Conservation (phyloP, 2,797 vertebrate genomes). For the Sebastes kiyomatsui region DNA sequence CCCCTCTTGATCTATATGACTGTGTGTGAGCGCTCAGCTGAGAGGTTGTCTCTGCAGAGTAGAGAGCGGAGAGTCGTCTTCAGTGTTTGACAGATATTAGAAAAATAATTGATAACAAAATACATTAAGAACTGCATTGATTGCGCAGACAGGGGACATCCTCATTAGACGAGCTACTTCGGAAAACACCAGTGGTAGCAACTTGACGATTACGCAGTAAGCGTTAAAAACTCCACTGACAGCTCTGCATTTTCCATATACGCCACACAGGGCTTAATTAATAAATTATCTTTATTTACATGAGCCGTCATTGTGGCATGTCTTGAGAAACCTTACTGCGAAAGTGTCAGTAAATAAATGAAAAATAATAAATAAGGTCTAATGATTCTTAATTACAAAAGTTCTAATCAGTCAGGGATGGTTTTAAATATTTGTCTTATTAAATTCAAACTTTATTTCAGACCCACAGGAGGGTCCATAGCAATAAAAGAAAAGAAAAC, state of each 20-base stretch:
- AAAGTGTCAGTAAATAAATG: not conserved
- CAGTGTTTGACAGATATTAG: not conserved
- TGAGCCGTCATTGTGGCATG: not conserved
- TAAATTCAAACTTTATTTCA: not conserved
- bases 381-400: not conserved
- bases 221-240: not conserved
- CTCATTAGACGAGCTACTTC: not conserved
- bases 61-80: not conserved
- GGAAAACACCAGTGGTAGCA: not conserved
- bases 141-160: not conserved
- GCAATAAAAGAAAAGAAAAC: not conserved
- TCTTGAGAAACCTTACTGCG: not conserved
- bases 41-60: not conserved
- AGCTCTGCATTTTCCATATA: not conserved
- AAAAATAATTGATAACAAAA: not conserved
- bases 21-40: not conserved
- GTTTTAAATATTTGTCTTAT: not conserved
- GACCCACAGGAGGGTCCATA: no score
- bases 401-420: not conserved
- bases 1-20: not conserved
- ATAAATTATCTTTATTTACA: not conserved
- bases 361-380: not conserved
- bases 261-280: not conserved
- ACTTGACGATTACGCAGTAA: not conserved
- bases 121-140: not conserved